Conservation (phyloP, 2,113 vertebrate species). For the Callithrix jacchus region DNA sequence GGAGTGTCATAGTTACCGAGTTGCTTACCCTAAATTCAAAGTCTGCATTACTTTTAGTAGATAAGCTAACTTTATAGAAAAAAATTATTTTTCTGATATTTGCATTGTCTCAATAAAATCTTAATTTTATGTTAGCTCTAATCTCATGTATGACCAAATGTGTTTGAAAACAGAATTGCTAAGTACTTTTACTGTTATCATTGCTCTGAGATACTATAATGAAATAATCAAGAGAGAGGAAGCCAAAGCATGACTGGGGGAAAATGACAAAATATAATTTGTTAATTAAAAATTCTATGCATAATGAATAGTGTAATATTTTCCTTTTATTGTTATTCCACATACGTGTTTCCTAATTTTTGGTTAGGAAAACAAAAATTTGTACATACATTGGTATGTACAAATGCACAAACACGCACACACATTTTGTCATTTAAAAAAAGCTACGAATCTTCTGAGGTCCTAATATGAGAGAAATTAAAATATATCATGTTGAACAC, state of each 20-base stretch:
- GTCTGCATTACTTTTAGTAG: neutral
- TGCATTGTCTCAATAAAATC: neutral
- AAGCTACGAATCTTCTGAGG: neutral
- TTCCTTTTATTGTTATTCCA: neutral
- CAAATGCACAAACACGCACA: neutral
- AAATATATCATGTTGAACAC: neutral
- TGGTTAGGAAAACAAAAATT: too few relatives aligned
- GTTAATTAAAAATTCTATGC: neutral
- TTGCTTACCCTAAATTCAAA: neutral
- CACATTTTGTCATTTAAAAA: neutral
- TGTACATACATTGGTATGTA: too few relatives aligned
- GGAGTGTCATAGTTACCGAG: too few relatives aligned
- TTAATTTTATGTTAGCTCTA: neutral
- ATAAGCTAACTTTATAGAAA: neutral
- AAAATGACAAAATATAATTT: neutral
- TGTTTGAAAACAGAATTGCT: neutral
- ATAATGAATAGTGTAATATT: neutral
- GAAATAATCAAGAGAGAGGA: neutral
- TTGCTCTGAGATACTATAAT: neutral
- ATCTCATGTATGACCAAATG: neutral
- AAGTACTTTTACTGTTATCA: neutral
- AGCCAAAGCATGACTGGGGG: neutral
- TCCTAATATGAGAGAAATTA: neutral
- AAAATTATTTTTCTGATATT: neutral
- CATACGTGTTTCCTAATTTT: neutral